Base-by-base conservation (phyloP, 2,888 invertebrate genomes). In the Atherix ibis region DNA sequence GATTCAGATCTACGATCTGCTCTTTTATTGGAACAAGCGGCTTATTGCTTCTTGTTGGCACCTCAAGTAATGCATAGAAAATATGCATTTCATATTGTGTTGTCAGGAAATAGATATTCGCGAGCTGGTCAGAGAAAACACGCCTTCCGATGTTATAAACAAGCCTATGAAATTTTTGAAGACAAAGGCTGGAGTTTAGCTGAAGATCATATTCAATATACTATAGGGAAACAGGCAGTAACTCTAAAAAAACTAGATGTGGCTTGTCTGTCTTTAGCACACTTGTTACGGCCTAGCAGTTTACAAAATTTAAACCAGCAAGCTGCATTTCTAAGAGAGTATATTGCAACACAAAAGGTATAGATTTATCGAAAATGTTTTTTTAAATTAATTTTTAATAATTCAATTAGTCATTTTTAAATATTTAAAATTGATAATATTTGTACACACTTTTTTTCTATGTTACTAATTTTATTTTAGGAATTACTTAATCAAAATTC, bases 1-100 rank as follows among this genome's bases (percentile, higher is more conserved):
- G 95, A 97, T 56, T 88, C 91, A n/a, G 95, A 97, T 63, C 65
- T 98, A 35, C 72, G 91, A 36, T 91, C 91, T 44, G 97, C 94
- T 5, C 66, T 98, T 51, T 63, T 97, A 35, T 65, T 97, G 31
- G 97, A 98, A 58, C 94, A 95, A 58, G 94, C 95, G 0, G 81
- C 95, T 0, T 81, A 91, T 51, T 89, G 91, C 54, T 97, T 89
- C 54, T 65, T 92, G 24, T 65, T 63, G 4, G 54, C 60, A 4
- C 62, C 67, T 27, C 67, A 68, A 6, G 65, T 71, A 12, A 81
- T 88, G 80, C 72, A 81, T 44, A 69, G 94, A 34, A 95, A 95
- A 59, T 94, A 89, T 56, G 87, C 94, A 12, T 92, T 97, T 59
- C 92, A 97, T 52, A 83, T 91, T 69, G 92, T 97, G 14, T 67